Base-by-base conservation (phyloP, 2,113 vertebrate species). In the Macaca mulatta region DNA sequence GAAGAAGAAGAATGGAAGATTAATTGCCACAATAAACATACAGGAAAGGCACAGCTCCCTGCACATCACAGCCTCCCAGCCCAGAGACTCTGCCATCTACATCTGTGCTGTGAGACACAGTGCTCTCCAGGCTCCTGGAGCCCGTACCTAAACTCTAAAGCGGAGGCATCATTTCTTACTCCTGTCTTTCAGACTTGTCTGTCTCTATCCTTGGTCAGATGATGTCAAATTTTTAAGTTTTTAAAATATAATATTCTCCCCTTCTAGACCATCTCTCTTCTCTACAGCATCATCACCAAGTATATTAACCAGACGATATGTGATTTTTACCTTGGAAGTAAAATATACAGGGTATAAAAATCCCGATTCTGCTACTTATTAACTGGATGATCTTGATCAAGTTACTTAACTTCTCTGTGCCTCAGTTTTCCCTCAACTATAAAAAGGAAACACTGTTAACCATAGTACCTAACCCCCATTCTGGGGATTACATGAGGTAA, bases 101-200 rank as follows among this genome's bases (percentile, higher is more conserved):
- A 1, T 96, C 78, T 97, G 81, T 57, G 91, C 30, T 45, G 17
- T 82, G 64, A 32, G 40, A 40, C 97, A 97, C 89, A 88, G 52
- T 83, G 81, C 45, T 78, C 5, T 13, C 23, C 77, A 18, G 1
- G 23, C 79, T 87, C 38, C 92, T 70, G 74, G 27, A 89, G 89
- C 32, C 89, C 2, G 0, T 59, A 81, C 91, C 9, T 35, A 93
- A 91, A 95, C 70, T 10, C 84, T 48, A 17, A 64, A 79, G 14
- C 35, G 87, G 38, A 45, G 11, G 5, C 50, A 13, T 78, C 61
- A 10, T 69, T 69, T 55, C 52, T 45, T 38, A 43, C 80, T 87
- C n/a, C 61, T 85, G 16, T 83, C 80, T 90, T 88, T 80, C 75
- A 77, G 43, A 43, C 12, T 64, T 74, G 3, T 70, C 27, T 87